These are phyloP conservation scores for Volucella inanis DNA, from an alignment of 2,888 invertebrate genomes.

Conservation along the genomic window DNA sequence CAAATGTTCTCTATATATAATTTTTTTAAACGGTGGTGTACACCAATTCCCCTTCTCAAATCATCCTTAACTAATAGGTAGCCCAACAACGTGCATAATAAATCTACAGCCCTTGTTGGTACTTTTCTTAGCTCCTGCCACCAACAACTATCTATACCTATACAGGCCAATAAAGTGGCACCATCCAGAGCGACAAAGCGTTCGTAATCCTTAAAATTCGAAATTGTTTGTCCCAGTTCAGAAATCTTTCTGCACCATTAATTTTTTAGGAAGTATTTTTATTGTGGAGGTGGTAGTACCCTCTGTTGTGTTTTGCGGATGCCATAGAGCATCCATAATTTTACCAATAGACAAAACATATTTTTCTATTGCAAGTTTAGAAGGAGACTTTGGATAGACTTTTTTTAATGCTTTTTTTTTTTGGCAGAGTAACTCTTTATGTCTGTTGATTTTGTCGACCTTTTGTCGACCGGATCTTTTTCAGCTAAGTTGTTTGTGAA, in stretches of 20 bases:
- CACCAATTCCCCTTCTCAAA: no score
- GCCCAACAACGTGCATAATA: no score
- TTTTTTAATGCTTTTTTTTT: conserved; percentile 34
- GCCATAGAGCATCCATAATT: conserved; percentile 32
- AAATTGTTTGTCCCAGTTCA: conserved; percentile 61
- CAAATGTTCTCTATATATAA: no score
- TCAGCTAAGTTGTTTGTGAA: conserved; percentile 64
- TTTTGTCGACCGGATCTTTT: conserved; percentile 65
- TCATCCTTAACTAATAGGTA: no score
- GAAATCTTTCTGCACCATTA: conserved; percentile 71
- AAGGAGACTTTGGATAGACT: conserved; percentile 17
- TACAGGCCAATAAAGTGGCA: conserved; percentile 55
- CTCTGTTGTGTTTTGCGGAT: conserved; percentile 35
- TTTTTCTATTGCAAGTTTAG: conserved; percentile 56
- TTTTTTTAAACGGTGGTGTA: no score
- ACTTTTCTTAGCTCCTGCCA: no score
- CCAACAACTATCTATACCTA: conserved; percentile 44
- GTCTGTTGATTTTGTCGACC: conserved; percentile 64
- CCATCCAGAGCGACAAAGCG: conserved; percentile 47
- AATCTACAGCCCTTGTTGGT: no score
- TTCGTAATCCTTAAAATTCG: conserved; percentile 64
- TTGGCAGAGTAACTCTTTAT: conserved; percentile 50
- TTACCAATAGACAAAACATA: conserved; percentile 54
- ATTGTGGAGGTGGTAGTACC: conserved; percentile 53
- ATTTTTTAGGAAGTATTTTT: conserved; percentile 66